A percentile compares a stretch with the other conserved stretches of the same genome.
These are phyloP conservation scores for Parapristionchus giblindavisi DNA, from an alignment of 2,888 invertebrate species.

Conservation along the genomic window DNA sequence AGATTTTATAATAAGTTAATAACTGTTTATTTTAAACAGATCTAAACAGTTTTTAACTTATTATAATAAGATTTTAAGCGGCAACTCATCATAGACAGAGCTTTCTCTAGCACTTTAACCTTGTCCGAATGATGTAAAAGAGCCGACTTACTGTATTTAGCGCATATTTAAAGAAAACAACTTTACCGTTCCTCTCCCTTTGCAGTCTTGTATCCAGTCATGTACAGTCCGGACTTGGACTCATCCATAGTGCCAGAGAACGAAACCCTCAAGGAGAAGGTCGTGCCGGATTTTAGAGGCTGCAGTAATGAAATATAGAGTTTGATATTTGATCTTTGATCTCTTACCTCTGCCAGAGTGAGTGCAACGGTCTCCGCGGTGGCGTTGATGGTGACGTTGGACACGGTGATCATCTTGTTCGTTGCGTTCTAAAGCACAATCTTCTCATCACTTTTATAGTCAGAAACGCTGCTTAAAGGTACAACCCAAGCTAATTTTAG, in stretches of 20 bases:
- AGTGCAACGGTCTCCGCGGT: constrained; percentile 18
- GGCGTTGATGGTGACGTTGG: neutral
- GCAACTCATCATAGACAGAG: too few relatives aligned
- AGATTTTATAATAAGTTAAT: neutral
- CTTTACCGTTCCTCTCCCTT: constrained; percentile 47
- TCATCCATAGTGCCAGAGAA: constrained; percentile 51
- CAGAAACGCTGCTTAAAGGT: too few relatives aligned
- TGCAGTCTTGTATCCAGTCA: constrained; percentile 50
- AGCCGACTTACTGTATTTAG: too few relatives aligned
- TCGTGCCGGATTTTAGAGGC: neutral
- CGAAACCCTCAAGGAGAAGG: constrained; percentile 46
- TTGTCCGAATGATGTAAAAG: too few relatives aligned
- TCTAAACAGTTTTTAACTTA: too few relatives aligned
- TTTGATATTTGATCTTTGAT: neutral
- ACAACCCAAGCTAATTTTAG: too few relatives aligned
- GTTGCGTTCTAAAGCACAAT: too few relatives aligned
- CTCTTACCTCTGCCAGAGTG: neutral
- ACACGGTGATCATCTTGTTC: too few relatives aligned
- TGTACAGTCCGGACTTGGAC: constrained; percentile 54
- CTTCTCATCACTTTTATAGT: too few relatives aligned
- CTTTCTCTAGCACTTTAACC: too few relatives aligned
- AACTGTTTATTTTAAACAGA: neutral
- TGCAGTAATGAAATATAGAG: neutral
- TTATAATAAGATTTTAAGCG: too few relatives aligned
- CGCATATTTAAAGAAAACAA: neutral